These are phyloP conservation scores for Stenodema calcarata DNA, from an alignment of 2,888 invertebrate genomes.

Conservation along the genomic window DNA sequence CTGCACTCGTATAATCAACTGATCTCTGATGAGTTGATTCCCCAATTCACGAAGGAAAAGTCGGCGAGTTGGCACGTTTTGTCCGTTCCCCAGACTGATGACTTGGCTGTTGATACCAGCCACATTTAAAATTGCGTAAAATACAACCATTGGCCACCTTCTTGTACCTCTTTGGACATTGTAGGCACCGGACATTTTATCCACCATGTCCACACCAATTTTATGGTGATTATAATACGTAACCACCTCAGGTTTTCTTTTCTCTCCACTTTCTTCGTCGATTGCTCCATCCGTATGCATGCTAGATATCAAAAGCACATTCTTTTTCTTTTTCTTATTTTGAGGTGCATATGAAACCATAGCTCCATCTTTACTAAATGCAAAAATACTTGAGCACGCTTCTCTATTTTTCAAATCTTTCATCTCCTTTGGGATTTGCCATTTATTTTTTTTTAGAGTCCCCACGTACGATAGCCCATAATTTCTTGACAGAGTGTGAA, in stretches of 20 bases:
- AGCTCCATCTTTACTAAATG: constrained; percentile 51
- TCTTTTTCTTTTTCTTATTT: constrained; percentile 55
- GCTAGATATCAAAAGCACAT: constrained; percentile 57
- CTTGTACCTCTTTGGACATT: constrained; percentile 55
- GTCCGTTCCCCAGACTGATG: not conserved
- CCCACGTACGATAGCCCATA: constrained; percentile 48
- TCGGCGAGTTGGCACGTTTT: not conserved
- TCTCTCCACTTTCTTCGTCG: constrained; percentile 55
- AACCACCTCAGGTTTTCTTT: constrained; percentile 53
- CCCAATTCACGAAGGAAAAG: not conserved
- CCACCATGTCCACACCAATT: constrained; percentile 57
- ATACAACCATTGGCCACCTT: constrained; percentile 57
- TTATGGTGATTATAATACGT: constrained; percentile 57
- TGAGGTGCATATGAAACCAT: constrained; percentile 50
- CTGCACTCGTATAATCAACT: constrained; percentile 35
- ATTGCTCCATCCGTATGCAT: constrained; percentile 56
- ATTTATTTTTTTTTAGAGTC: constrained; percentile 50
- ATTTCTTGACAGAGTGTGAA: constrained; percentile 14
- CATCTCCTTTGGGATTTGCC: constrained; percentile 19
- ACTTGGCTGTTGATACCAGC: constrained; percentile 56
- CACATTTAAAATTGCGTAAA: constrained; percentile 56
- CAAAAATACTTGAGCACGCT: not conserved
- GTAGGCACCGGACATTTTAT: constrained; percentile 56
- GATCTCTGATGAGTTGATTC: constrained; percentile 43
- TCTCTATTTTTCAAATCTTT: not conserved